Base-by-base conservation (phyloP, 2,888 invertebrate genomes). In the Deroplatys truncata region DNA sequence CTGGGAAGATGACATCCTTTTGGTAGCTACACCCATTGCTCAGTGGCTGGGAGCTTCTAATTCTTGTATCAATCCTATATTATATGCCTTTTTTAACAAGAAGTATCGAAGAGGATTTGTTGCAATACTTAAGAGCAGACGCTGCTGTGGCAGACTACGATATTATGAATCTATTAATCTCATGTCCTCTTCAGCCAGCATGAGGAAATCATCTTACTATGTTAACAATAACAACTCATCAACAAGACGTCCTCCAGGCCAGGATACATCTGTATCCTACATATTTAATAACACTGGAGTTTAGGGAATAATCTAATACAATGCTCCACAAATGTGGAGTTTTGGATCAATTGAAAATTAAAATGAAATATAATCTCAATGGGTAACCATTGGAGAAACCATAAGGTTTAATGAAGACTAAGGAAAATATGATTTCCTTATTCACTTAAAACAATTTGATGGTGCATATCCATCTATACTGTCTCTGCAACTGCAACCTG, bases 61-160 rank as follows among this genome's bases (percentile, higher is more conserved):
- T 93, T 98, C 98, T 29, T 98, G 98, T 95, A 98, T 98, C 92
- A 99, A 99, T 93, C 98, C 98, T 0, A 97, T 99, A 91, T 95
- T 99, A 90, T 98, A 98, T 93, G 98, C 98, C 4, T 98, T 98
- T 94, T 98, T 98, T 94, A 98, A 98, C 94, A 98, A 98, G 93
- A 98, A 98, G 93, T 99, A 97, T 93, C 95, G 98, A 25, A 96
- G 97, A 90, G 98, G 98, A 8, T 98, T 99, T 93, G 96, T 97
- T 84, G 98, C 98, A 28, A 98, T 98, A 91, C 95, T 98, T 85
- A 97, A 97, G 93, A 98, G 97, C 91, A 95, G 97, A 91, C 96
- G 96, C 91, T 98, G 98, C 93, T 98, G 98, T 92, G 97, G 97
- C 72, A 95, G 97, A 90, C 94, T 98, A 90, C 95, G 97, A 92